Evolutionary conservation across 2,113 vertebrate genomes (phyloP), one percentile per base, ranked within the genome.

Genomic region (Pelmatolapia mariae): DNA sequence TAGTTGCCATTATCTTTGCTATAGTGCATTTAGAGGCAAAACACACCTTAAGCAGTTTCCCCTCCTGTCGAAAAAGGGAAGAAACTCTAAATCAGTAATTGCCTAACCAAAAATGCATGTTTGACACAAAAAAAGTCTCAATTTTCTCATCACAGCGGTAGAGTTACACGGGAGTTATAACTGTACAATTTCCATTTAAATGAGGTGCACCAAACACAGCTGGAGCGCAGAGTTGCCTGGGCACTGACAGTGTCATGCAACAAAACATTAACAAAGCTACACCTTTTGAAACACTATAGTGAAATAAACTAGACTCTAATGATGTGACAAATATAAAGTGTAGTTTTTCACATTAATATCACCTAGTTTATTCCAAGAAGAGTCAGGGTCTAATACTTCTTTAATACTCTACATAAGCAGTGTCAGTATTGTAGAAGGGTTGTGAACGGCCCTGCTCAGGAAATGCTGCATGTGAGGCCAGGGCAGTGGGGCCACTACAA

Each of bases 111-210:
- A 92, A 93, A 90, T 73, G 78, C 86, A 87, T 83, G 73, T 87
- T 89, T 85, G 83, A 94, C 66, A 50, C 26, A 24, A 22, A 45
- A 68, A 91, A 91, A 47, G 47, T 56, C 79, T 88, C 36, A 59
- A 31, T 82, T 90, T 78, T 89, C 82, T 86, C 87, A 86, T 90
- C 89, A 84, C 92, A 87, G 86, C 81, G 85, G 85, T 87, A 29
- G 89, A 85, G 89, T 90, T 93, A 92, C 87, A 91, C 53, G 40
- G 80, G 91, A 86, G 90, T 92, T 86, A 86, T 89, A 94, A 93
- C 93, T 95, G 91, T 86, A 91, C 82, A 82, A 94, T 94, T 94
- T 95, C 89, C 90, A 94, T 95, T 94, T 89, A 93, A 94, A 95
- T 94, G 89, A 94, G 91, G 40, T 89, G 92, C 81, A 87, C 45